These are phyloP conservation scores for Lasioglossum oenotherae DNA, from an alignment of 2,888 invertebrate genomes.

Conservation along the genomic window DNA sequence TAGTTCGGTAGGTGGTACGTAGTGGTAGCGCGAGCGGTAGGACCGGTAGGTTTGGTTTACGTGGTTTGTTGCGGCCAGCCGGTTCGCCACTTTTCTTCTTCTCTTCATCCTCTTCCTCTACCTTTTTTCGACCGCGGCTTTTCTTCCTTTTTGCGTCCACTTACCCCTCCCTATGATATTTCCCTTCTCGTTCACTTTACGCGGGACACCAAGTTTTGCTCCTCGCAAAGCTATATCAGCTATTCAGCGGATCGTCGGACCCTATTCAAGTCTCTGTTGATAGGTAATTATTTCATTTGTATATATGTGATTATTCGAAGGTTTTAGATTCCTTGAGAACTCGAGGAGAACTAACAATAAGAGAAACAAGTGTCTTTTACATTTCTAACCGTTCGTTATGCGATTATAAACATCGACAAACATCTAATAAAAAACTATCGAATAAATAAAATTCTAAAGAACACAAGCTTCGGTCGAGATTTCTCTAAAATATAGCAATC, in stretches of 20 bases:
- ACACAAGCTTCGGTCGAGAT: not conserved
- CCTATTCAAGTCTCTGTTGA: not conserved
- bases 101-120: slow-evolving; percentile 40
- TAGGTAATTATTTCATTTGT: not conserved
- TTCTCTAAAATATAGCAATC: not conserved
- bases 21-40: slow-evolving; percentile 69
- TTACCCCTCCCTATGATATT: slow-evolving; percentile 26
- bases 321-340: not conserved
- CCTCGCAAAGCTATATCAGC: not conserved
- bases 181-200: slow-evolving; percentile 52
- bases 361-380: no score
- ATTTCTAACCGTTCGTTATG: no score
- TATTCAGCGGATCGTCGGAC: not conserved
- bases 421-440: not conserved
- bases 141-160: slow-evolving; percentile 36
- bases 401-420: no score
- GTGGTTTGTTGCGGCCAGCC: slow-evolving; percentile 71
- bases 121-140: slow-evolving; percentile 28
- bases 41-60: slow-evolving; percentile 77
- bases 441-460: not conserved
- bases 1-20: slow-evolving; percentile 65
- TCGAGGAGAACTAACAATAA: no score
- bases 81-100: slow-evolving; percentile 71
- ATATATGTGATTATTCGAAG: not conserved
- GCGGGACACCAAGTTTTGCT: not conserved